Evolutionary conservation across 1,140 invertebrate genomes (phyloP), one percentile per base, ranked within the genome.

Genomic region (Nymphalis io): DNA sequence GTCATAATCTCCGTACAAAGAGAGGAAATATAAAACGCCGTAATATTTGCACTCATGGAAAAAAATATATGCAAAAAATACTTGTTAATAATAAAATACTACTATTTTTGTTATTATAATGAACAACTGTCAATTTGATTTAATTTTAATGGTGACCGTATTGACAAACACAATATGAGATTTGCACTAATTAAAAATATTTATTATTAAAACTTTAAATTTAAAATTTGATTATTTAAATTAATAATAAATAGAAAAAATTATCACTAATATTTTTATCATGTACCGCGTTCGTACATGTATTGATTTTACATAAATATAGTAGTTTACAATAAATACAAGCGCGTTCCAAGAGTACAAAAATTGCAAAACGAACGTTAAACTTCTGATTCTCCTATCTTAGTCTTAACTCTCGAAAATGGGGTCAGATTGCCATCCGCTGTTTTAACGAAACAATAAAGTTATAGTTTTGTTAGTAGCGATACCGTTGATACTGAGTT

Each of bases 1-100:
- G 77, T 84, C 88, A 88, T 90, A 87, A 90, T 87, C 83, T 84
- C 74, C 80, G 81, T 79, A 89, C 84, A 89, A 87, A 83, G 87
- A 83, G 73, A 81, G 78, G 78, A 82, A 83, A 84, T 80, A 85
- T 81, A 84, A 63, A 86, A 77, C 87, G 79, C 81, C 78, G 79
- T 75, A 81, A 76, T 79, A 82, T 81, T 82, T 72, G 65, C 82
- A 2, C 18, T 51, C 83, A 77, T 87, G 87, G 87, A 90, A 75
- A 72, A 67, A 79, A 82, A 88, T 85, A 80, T 48, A 20, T 46
- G n/a, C 20, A 72, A 74, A 74, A 59, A 0, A 51, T 8, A 11
- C 8, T 13, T 18, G 18, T 51, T 20, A 20, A 20, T 51, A n/a
- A 18, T 51, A 2, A 12, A 20, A 4, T 5, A 21, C 48, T 51